A percentile compares a stretch with the other conserved stretches of the same genome.
Conservation (phyloP, 2,888 invertebrate genomes). For the Tribolium freemani region DNA sequence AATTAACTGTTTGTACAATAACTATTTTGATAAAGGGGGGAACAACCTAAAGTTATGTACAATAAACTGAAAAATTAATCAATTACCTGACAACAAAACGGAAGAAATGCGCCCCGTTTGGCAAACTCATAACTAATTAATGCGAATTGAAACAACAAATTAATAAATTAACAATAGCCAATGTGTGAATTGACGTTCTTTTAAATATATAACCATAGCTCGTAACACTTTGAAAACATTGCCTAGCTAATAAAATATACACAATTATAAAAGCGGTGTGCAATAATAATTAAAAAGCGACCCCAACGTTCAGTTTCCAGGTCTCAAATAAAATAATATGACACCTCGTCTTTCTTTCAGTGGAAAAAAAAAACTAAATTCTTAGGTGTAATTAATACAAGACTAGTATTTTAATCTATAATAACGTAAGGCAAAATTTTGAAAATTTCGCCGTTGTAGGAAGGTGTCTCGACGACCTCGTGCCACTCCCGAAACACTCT, state of each 20-base stretch:
- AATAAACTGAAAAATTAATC: conserved; percentile 43
- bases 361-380: conserved; percentile 1
- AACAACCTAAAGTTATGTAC: conserved; percentile 42
- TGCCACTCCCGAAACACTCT: conserved; percentile 91
- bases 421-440: conserved; percentile 97
- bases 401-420: conserved; percentile 77
- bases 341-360: conserved; percentile 12
- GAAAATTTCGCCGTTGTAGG: conserved; percentile 84
- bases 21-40: conserved; percentile 53
- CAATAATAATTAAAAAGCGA: conserved; percentile 46
- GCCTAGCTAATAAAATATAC: conserved; percentile 52
- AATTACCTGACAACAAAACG: conserved; percentile 44
- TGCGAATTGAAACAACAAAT: conserved; percentile 50
- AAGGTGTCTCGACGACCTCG: conserved; percentile 82
- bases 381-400: conserved; percentile 35
- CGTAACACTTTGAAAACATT: conserved; percentile 38
- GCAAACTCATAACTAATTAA: conserved; percentile 35
- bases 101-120: conserved; percentile 32
- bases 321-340: conserved; percentile 32
- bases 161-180: conserved; percentile 48
- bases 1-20: conserved; percentile 57
- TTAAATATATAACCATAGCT: conserved; percentile 39
- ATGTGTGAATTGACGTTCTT: conserved; percentile 42
- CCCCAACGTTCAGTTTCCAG: conserved; percentile 26
- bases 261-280: conserved; percentile 53